Percentiles rank a stretch among this genome's conserved stretches.
Evolutionary conservation across 2,113 vertebrate genomes (phyloP).

Genomic region (Cyanoramphus novaezelandiae): DNA sequence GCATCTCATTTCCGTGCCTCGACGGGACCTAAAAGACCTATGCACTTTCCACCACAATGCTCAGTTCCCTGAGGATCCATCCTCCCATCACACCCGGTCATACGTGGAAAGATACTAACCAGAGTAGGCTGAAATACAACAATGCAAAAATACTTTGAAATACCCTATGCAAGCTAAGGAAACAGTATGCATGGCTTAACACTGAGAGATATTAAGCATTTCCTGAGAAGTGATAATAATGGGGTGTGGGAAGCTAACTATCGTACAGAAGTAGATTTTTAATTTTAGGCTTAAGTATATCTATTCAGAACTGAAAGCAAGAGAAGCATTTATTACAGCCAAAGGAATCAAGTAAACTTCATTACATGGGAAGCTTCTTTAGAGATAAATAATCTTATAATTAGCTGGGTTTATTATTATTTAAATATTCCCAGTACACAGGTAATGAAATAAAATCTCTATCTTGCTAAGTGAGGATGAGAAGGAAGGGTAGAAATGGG

Average conservation of each 20-base stretch:
- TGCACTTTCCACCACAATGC: neutral
- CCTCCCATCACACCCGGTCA: neutral
- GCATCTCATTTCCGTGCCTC: neutral
- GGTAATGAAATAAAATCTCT: neutral
- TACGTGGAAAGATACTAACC: neutral
- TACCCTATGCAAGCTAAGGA: neutral
- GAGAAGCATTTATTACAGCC: neutral
- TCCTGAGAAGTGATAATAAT: neutral
- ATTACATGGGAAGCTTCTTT: neutral
- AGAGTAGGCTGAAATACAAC: neutral
- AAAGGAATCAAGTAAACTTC: neutral
- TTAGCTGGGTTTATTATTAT: neutral
- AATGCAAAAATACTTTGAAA: neutral
- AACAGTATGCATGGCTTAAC: neutral
- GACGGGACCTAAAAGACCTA: neutral
- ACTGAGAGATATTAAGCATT: neutral
- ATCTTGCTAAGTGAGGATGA: neutral
- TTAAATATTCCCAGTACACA: neutral
- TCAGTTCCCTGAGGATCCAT: neutral
- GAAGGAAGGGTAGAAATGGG: neutral
- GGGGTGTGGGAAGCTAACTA: neutral
- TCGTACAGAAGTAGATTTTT: neutral
- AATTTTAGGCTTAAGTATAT: neutral
- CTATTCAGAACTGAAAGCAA: neutral
- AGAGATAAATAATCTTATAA: neutral